Evolutionary conservation across 2,113 vertebrate species (phyloP), one percentile per base, ranked within the genome.

Genomic region (Charina bottae): DNA sequence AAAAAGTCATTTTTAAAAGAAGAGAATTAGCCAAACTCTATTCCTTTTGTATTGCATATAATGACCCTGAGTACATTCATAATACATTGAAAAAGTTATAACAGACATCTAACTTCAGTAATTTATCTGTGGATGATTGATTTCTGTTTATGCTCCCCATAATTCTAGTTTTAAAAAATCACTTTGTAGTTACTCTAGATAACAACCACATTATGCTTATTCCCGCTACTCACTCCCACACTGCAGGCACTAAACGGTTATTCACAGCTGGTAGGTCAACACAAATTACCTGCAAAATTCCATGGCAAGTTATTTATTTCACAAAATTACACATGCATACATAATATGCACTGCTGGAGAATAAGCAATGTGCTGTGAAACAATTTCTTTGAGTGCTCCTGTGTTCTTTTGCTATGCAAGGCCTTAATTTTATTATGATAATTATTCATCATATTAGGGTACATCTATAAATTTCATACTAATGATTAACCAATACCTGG

Each of bases 141-240:
- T 9, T 68, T 60, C n/a, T 1, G 59, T 94, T 95, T 92, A 93
- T 72, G 87, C 55, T 94, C 93, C 93, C n/a, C n/a, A 72, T 17
- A 92, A 90, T 95, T 94, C 85, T 49, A 78, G 89, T 92, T 46
- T 94, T 95, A 95, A 95, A 96, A 94, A 94, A 64, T 28, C 62
- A 95, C 92, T 49, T 2, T 8, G 89, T 92, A 93, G 86, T n/a
- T 93, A 58, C 72, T 90, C 15, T 85, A 93, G 56, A 60, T 93
- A 95, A 89, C 89, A 94, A 95, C 89, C 90, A 94, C 54, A 42
- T 94, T 94, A 93, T 91, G 72, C 33, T 89, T 94, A 90, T 62
- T 92, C 24, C 55, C 55, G 85, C 85, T 96, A 89, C 21, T 12
- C 89, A 33, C 91, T 94, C 94, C 90, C 91, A 92, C 90, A 60